Evolutionary conservation across 2,113 vertebrate genomes (phyloP), one percentile per base, ranked within the genome.

Genomic region (Origma solitaria): DNA sequence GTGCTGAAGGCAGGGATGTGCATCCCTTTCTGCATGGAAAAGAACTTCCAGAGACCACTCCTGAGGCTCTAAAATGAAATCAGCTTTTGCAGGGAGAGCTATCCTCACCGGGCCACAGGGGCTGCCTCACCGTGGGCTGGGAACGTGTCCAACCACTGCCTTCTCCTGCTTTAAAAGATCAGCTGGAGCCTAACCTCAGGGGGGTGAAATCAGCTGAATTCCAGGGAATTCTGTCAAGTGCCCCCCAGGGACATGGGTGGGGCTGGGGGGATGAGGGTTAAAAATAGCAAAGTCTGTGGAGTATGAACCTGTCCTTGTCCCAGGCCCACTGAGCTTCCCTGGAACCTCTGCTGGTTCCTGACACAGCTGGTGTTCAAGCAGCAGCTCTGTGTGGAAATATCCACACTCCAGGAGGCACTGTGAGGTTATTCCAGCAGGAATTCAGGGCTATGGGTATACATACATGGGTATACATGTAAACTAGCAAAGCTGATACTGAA

Each of bases 381-480:
- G 56, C 37, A 82, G 71, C 61, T 61, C 19, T 35, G 30, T 5
- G 1, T 4, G 47, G 56, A 44, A 81, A 44, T 17, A n/a, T 3
- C 47, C 1, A 11, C 0, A 1, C 50, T 18, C 30, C n/a, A 22
- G 0, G 13, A 60, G 42, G 61, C 28, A 17, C n/a, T n/a, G 1
- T 2, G 10, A 33, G 62, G 10, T 20, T 37, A 28, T 86, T 66
- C 20, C 61, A 79, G 84, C 28, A 44, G 57, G 78, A 57, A 38
- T 57, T 60, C 12, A 90, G 20, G 51, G 57, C 51, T 62, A 1
- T 27, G 4, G 10, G 23, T 35, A 1, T 7, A 69, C n/a, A n/a
- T n/a, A n/a, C n/a, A n/a, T n/a, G n/a, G n/a, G n/a, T n/a, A 54
- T 37, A 54, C 6, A 35, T 20, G 37, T 79, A 15, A 51, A 51